phyloP scores from a whole-genome alignment of 2,113 vertebrate genomes.

The Rhizomys pruinosus region DNA sequence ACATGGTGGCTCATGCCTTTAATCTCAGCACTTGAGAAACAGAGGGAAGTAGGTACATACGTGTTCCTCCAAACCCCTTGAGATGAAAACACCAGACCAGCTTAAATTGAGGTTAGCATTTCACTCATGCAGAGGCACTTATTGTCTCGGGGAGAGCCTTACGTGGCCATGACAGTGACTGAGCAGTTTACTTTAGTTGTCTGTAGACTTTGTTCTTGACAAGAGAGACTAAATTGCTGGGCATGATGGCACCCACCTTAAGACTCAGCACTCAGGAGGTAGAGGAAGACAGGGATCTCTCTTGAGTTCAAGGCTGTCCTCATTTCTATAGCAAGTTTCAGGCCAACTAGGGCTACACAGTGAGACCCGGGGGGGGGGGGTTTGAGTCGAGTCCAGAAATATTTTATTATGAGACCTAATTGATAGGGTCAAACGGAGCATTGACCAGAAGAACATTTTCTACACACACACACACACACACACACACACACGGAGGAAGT shows the following conservation, averaged over 20 bases:
- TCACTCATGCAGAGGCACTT: rapidly evolving
- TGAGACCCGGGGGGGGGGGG: too few species aligned
- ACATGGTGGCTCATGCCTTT: too few species aligned
- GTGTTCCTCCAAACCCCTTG: neutral
- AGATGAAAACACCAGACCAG: neutral
- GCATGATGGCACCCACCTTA: too few species aligned
- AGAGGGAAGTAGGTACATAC: neutral
- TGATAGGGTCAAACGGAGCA: neutral
- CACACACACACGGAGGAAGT: rapidly evolving
- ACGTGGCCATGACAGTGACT: rapidly evolving
- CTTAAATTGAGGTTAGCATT: neutral
- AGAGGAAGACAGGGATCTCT: too few species aligned
- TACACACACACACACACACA: too few species aligned
- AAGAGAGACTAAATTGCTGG: neutral
- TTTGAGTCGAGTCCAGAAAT: neutral
- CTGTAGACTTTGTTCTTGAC: neutral
- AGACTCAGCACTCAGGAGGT: too few species aligned
- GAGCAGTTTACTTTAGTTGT: neutral
- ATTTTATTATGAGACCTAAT: neutral
- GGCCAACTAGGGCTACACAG: too few species aligned
- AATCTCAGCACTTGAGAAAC: too few species aligned
- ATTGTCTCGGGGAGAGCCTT: neutral
- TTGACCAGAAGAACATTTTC: neutral
- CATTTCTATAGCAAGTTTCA: too few species aligned
- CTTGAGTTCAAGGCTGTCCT: too few species aligned